Percentiles rank a stretch among this genome's conserved stretches.
phyloP scores from a whole-genome alignment of 2,888 invertebrate genomes.

The Plutella xylostella region DNA sequence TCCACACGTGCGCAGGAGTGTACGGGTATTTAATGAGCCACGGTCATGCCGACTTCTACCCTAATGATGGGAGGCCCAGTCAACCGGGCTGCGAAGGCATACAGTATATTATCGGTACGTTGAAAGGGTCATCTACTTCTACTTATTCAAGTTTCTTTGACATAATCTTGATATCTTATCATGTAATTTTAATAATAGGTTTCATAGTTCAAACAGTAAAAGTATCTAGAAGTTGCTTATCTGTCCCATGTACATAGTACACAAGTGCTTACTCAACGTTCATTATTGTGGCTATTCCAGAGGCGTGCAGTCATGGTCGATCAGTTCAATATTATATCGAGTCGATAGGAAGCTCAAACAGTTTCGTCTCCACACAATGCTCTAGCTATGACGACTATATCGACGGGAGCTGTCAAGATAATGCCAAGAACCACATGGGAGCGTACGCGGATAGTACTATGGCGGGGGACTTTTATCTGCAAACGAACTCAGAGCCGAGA shows the following conservation, averaged over 20 bases:
- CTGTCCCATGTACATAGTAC: too few relatives aligned
- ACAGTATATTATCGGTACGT: slow-evolving; percentile 42
- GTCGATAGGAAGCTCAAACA: slow-evolving; percentile 67
- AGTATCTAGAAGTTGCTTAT: too few relatives aligned
- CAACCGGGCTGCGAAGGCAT: slow-evolving; percentile 76
- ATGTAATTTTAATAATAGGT: too few relatives aligned
- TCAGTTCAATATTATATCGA: slow-evolving; percentile 73
- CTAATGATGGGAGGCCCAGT: slow-evolving; percentile 74
- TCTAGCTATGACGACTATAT: slow-evolving; percentile 58
- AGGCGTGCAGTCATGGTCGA: slow-evolving; percentile 78
- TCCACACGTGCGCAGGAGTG: slow-evolving; percentile 78
- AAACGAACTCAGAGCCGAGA: slow-evolving; percentile 65
- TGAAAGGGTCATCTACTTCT: too few relatives aligned
- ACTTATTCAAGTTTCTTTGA: too few relatives aligned
- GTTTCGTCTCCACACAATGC: slow-evolving; percentile 71
- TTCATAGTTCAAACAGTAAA: too few relatives aligned
- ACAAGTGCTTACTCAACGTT: too few relatives aligned
- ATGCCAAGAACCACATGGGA: slow-evolving; percentile 63
- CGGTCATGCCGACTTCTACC: slow-evolving; percentile 81
- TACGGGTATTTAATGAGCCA: slow-evolving; percentile 71
- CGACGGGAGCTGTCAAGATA: slow-evolving; percentile 41
- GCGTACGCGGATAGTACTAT: slow-evolving; percentile 38
- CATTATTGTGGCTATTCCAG: slow-evolving; percentile 38
- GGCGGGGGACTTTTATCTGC: slow-evolving; percentile 71
- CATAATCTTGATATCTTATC: too few relatives aligned